These are phyloP conservation scores for Paracanthobrama guichenoti DNA, from an alignment of 2,113 vertebrate genomes.

Conservation along the genomic window DNA sequence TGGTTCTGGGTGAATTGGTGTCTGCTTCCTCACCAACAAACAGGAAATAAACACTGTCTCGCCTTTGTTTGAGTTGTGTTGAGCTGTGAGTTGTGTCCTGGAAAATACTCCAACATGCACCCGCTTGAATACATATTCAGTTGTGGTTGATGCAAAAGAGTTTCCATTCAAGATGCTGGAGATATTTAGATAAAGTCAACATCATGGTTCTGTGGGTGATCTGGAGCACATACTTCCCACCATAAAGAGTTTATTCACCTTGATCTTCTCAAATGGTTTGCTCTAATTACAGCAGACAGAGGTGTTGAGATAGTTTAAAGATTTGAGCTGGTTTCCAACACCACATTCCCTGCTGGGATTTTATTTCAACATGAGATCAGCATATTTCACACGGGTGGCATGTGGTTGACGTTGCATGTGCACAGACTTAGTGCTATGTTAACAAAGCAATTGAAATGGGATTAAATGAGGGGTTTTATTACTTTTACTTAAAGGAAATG, in stretches of 20 bases:
- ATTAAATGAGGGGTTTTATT: conserved; percentile 33
- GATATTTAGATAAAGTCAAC: neutral
- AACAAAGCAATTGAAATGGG: conserved; percentile 9
- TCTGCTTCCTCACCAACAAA: neutral
- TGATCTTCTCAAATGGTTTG: conserved; percentile 19
- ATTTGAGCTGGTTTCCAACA: conserved; percentile 5
- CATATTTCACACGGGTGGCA: neutral
- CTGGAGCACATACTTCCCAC: conserved; percentile 15
- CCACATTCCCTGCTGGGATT: neutral
- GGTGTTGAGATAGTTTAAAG: neutral
- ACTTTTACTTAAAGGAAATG: conserved; percentile 44
- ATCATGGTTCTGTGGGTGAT: neutral
- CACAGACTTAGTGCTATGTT: neutral
- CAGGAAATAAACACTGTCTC: neutral
- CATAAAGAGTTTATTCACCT: conserved; percentile 17
- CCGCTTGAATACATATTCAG: neutral
- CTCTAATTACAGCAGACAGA: neutral
- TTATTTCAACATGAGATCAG: conserved; percentile 27
- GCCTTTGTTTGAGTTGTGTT: neutral
- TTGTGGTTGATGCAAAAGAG: conserved; percentile 1
- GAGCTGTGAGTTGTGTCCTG: neutral
- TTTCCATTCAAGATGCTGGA: conserved; percentile 21
- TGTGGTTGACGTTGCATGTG: conserved; percentile 17
- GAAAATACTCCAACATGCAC: neutral
- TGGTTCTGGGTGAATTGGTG: neutral